Conservation (phyloP, 2,797 vertebrate species). For the Xyrichtys novacula region DNA sequence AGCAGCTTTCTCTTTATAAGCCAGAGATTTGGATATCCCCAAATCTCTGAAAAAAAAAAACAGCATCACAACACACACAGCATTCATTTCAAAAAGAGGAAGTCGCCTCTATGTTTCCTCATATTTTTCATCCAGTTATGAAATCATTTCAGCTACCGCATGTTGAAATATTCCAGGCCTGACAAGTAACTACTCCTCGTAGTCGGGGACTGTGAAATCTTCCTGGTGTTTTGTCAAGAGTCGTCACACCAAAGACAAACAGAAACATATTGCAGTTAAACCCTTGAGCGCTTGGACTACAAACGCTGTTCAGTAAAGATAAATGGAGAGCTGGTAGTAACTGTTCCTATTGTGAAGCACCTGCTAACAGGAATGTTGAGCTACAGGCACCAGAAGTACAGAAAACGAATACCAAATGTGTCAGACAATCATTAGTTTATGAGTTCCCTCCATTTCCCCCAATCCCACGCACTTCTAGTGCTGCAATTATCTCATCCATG, state of each 20-base stretch:
- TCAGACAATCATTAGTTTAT: too few relatives aligned
- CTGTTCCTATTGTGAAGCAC: slow-evolving; percentile 7
- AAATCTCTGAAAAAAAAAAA: slow-evolving; percentile 3
- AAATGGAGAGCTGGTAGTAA: slow-evolving; percentile 15
- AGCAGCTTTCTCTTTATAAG: not conserved
- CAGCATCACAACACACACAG: not conserved
- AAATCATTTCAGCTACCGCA: slow-evolving; percentile 46
- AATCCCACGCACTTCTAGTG: too few relatives aligned
- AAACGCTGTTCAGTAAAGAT: slow-evolving; percentile 20
- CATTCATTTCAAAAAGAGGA: slow-evolving; percentile 43
- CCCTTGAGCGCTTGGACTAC: slow-evolving; percentile 5
- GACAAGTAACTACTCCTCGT: slow-evolving; percentile 14
- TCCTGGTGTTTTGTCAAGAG: slow-evolving; percentile 4
- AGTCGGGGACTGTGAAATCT: not conserved
- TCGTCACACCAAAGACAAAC: slow-evolving; percentile 45
- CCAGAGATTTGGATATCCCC: not conserved
- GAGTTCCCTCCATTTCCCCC: too few relatives aligned
- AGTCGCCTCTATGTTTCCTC: slow-evolving; percentile 55
- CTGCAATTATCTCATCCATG: too few relatives aligned
- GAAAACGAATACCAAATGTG: not conserved
- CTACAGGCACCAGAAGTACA: not conserved
- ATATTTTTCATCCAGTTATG: slow-evolving; percentile 40
- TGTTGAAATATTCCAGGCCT: slow-evolving; percentile 51
- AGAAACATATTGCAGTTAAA: slow-evolving; percentile 28
- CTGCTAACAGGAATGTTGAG: not conserved